Base-by-base conservation (phyloP, 2,888 invertebrate genomes). In the Aelia acuminata region DNA sequence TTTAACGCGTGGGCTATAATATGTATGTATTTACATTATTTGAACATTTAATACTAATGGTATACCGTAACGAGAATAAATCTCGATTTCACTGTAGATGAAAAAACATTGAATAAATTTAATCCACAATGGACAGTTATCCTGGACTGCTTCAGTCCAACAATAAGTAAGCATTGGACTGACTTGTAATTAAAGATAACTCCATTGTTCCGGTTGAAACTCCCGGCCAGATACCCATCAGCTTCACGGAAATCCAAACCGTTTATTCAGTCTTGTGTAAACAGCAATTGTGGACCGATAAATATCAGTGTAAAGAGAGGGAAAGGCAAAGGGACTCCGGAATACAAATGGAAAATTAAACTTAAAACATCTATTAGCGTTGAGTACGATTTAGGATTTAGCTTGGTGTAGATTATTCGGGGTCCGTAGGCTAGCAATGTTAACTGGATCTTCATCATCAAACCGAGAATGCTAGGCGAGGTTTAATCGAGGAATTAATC, bases 331-430 rank as follows among this genome's bases (percentile, higher is more conserved):
- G 26, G 63, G 31, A 7, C 35, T 8, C 35, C 63, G 35, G 63
- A 70, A 70, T 70, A 70, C 63, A 70, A 70, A 70, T 70, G 63
- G 63, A 70, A 70, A 70, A 70, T 70, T 70, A 70, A 70, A 70
- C 63, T 70, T 70, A 70, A 70, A 70, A 70, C 63, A 70, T 70
- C 63, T 70, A 70, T 70, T 70, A 35, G 63, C 31, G 18, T 20
- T 35, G 20, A 35, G 8, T 70, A 20, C 31, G 63, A 70, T 70
- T 70, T 70, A 70, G 31, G 57, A 57, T 57, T 26, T 10, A 57
- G 57, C 26, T 18, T 7, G 7, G 7, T 18, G 35, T 31, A 7
- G 31, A 70, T 70, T 26, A 3, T 26, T 13, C 26, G 4, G 26
- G 57, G 26, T 31, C 35, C 8, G 63, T 18, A 18, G 31, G 35